Evolutionary conservation across 2,888 invertebrate genomes (phyloP).

Genomic region (Drosophila antonietae): DNA sequence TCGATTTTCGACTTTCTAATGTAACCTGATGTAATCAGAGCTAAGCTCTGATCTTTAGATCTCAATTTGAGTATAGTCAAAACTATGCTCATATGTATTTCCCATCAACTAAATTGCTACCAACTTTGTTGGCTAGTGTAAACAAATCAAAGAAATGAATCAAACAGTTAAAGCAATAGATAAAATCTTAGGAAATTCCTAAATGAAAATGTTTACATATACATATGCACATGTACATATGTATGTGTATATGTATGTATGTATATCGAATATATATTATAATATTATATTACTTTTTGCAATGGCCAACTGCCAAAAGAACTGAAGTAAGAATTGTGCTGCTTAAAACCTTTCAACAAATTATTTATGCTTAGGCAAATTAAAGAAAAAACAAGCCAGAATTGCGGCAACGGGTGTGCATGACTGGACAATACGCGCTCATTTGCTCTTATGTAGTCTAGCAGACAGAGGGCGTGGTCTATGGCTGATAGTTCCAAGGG

Average conservation of each 20-base stretch:
- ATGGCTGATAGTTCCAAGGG: background rate
- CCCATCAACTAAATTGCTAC: background rate
- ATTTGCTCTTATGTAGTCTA: background rate
- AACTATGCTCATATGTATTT: background rate
- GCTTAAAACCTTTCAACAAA: constrained; percentile 61
- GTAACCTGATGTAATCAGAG: background rate
- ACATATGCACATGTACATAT: background rate
- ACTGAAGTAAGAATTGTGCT: constrained; percentile 23
- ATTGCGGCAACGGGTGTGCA: background rate
- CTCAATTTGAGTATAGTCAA: background rate
- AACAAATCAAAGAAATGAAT: background rate
- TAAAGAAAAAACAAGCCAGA: background rate
- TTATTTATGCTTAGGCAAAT: constrained; percentile 59
- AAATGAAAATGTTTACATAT: constrained; percentile 4
- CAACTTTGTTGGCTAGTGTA: constrained; percentile 3
- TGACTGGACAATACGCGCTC: background rate
- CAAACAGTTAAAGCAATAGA: constrained; percentile 9
- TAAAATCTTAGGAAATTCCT: constrained; percentile 4
- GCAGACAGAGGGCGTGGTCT: background rate
- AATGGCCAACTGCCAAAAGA: constrained; percentile 33
- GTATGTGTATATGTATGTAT: background rate
- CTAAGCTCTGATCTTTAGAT: background rate
- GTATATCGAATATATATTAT: background rate
- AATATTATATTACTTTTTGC: constrained; percentile 43
- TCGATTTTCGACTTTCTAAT: background rate